These are phyloP conservation scores for Otolemur garnettii DNA, from an alignment of 2,113 vertebrate species.

Conservation along the genomic window DNA sequence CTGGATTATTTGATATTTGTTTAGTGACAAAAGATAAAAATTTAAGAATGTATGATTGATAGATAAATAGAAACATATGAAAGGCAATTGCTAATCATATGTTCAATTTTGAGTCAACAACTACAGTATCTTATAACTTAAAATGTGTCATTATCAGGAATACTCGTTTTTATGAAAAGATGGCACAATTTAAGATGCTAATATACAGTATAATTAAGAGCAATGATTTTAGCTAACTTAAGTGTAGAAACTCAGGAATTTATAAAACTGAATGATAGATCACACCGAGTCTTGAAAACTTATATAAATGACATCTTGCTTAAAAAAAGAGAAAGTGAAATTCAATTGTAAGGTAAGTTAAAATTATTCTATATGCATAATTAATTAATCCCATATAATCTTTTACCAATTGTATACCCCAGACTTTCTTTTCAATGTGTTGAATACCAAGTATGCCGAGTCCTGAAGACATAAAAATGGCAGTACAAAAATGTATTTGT, in stretches of 20 bases:
- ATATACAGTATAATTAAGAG: background rate
- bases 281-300: background rate
- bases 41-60: background rate
- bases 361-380: constrained; percentile 29
- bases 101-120: background rate
- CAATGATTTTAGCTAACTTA: background rate
- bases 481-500: background rate
- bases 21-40: background rate
- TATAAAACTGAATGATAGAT: background rate
- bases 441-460: background rate
- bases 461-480: background rate
- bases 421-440: background rate
- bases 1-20: background rate
- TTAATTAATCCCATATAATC: background rate
- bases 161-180: background rate
- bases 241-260: background rate
- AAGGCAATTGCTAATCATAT: background rate
- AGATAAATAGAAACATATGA: background rate
- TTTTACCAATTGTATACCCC: background rate
- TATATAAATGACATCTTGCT: background rate
- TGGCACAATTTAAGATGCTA: background rate
- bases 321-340: constrained; percentile 52
- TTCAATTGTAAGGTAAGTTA: background rate
- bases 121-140: background rate
- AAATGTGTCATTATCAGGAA: background rate